These are phyloP conservation scores for Danaus melanippus DNA, from an alignment of 1,140 invertebrate genomes.

Conservation along the genomic window DNA sequence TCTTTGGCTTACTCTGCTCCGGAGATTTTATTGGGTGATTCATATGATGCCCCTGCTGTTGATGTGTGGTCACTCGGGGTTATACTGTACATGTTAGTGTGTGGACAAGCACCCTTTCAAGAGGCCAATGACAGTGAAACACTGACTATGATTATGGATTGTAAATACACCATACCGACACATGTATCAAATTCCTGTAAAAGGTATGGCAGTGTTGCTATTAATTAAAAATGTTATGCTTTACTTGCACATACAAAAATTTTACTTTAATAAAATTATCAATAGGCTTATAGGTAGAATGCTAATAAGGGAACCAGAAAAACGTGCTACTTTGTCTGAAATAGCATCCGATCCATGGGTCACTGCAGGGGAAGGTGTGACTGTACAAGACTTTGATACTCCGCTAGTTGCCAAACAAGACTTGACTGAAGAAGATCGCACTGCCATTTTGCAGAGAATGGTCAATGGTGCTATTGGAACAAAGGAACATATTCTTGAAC, in stretches of 20 bases:
- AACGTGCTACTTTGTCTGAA: slow-evolving; percentile 89
- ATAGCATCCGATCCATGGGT: slow-evolving; percentile 94
- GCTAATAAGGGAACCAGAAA: slow-evolving; percentile 93
- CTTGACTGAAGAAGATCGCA: slow-evolving; percentile 89
- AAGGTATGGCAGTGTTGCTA: slow-evolving; percentile 71
- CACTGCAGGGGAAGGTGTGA: slow-evolving; percentile 69
- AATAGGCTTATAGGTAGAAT: slow-evolving; percentile 90
- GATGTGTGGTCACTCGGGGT: slow-evolving; percentile 99
- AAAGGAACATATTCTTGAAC: slow-evolving; percentile 93
- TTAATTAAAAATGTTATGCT: not conserved
- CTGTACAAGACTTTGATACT: slow-evolving; percentile 60
- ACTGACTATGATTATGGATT: slow-evolving; percentile 99
- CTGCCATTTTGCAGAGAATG: slow-evolving; percentile 95
- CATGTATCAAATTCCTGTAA: slow-evolving; percentile 91
- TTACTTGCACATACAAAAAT: not conserved
- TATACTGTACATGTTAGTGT: slow-evolving; percentile 98
- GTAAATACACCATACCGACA: slow-evolving; percentile 94
- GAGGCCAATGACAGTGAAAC: slow-evolving; percentile 99
- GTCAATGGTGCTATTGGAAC: slow-evolving; percentile 94
- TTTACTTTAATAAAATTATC: slow-evolving; percentile 17
- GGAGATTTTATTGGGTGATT: slow-evolving; percentile 97
- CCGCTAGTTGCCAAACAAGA: slow-evolving; percentile 61
- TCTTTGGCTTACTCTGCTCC: slow-evolving; percentile 99
- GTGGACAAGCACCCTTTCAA: slow-evolving; percentile 97
- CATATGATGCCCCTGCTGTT: slow-evolving; percentile 95